phyloP scores from a whole-genome alignment of 2,888 invertebrate genomes.

The Ceraclea dissimilis region DNA sequence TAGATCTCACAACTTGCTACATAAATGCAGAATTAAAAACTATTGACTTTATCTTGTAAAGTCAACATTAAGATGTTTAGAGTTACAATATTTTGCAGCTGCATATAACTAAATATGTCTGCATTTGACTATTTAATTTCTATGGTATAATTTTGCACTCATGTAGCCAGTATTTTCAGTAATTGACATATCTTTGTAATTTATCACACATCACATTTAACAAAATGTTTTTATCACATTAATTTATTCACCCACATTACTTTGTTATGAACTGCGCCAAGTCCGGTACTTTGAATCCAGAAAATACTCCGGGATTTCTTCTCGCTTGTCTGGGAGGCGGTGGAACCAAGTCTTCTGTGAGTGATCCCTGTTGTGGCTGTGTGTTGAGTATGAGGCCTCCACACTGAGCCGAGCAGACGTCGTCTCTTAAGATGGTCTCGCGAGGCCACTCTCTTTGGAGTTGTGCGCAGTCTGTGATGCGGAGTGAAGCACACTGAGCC shows the following conservation, averaged over 20 bases:
- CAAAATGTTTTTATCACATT: not conserved
- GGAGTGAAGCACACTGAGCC: conserved; percentile 83
- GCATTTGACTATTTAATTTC: no score
- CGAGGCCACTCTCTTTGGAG: conserved; percentile 75
- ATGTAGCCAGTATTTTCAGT: no score
- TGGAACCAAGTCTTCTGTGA: conserved; percentile 30
- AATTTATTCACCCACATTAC: conserved; percentile 30
- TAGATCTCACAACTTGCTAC: no score
- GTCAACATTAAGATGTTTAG: no score
- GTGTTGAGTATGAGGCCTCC: conserved; percentile 57
- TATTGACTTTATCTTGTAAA: no score
- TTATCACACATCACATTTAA: not conserved
- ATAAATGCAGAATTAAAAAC: no score
- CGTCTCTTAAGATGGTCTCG: conserved; percentile 74
- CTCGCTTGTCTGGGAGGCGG: conserved; percentile 37
- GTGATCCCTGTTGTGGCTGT: conserved; percentile 16
- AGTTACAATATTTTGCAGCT: no score
- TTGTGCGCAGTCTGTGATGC: conserved; percentile 81
- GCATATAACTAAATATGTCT: no score
- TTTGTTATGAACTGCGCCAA: conserved; percentile 62
- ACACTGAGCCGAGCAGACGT: conserved; percentile 87
- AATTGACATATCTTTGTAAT: not conserved
- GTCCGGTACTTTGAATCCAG: conserved; percentile 71
- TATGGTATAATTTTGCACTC: no score
- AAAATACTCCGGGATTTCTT: conserved; percentile 38